Evolutionary conservation across 2,888 invertebrate species (phyloP).

Genomic region (Drosophila sordidula): DNA sequence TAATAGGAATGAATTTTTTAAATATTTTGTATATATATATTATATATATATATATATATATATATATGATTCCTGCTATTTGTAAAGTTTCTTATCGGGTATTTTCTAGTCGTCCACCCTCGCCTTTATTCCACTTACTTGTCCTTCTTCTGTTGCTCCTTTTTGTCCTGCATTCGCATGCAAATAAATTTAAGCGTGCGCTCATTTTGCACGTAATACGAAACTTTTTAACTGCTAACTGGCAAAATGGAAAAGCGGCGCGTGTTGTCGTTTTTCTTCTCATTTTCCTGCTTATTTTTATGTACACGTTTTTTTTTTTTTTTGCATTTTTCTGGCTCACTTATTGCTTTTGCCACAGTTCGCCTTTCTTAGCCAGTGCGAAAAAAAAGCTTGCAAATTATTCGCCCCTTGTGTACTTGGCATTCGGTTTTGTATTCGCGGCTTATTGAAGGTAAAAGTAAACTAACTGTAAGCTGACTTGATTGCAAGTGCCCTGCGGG

Average conservation of each 20-base stretch:
- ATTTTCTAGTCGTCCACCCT: not conserved
- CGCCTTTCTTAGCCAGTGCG: conserved; percentile 13
- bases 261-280: conserved; percentile 64
- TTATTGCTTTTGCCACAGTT: conserved; percentile 8
- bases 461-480: conserved; percentile 43
- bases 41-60: too few relatives aligned
- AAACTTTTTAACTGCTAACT: conserved; percentile 66
- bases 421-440: conserved; percentile 21
- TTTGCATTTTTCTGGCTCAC: not conserved
- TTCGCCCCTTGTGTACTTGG: conserved; percentile 40
- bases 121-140: not conserved
- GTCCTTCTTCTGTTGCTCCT: conserved; percentile 1
- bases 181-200: conserved; percentile 68
- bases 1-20: too few relatives aligned
- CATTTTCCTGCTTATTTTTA: conserved; percentile 22
- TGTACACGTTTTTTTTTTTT: not conserved
- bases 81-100: not conserved
- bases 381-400: conserved; percentile 39
- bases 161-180: conserved; percentile 35
- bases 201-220: conserved; percentile 74
- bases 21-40: too few relatives aligned
- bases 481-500: conserved; percentile 39
- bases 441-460: conserved; percentile 62
- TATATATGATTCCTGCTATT: too few relatives aligned
- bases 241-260: conserved; percentile 39